phyloP scores from a whole-genome alignment of 2,797 vertebrate species.

The Myripristis jacobus region DNA sequence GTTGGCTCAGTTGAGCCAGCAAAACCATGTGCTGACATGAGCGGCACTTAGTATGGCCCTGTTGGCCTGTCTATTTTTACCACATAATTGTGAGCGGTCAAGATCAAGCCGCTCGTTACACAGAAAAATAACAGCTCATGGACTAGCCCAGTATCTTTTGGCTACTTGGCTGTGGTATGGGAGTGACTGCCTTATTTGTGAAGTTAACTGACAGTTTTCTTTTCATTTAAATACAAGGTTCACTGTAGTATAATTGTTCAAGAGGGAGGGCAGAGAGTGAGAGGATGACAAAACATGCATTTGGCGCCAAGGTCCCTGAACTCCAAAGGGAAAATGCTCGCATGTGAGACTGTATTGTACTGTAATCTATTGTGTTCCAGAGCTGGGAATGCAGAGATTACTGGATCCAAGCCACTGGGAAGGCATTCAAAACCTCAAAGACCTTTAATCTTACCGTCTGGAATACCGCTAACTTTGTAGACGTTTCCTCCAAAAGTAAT shows the following conservation, averaged over 20 bases:
- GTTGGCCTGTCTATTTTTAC: conserved; percentile 81
- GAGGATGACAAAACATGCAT: conserved; percentile 78
- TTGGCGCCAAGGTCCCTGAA: conserved; percentile 72
- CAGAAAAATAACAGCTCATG: conserved; percentile 79
- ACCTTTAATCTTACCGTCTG: conserved; percentile 88
- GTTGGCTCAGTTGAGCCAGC: conserved; percentile 55
- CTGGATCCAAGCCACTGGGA: conserved; percentile 59
- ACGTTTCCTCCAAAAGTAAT: conserved; percentile 92
- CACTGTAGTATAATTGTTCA: conserved; percentile 80
- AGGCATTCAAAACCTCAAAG: conserved; percentile 64
- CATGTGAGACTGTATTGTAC: conserved; percentile 65
- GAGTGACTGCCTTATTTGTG: conserved; percentile 84
- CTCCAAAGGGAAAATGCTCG: conserved; percentile 64
- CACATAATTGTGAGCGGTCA: conserved; percentile 83
- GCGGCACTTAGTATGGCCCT: conserved; percentile 69
- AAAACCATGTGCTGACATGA: conserved; percentile 82
- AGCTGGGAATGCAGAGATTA: conserved; percentile 56
- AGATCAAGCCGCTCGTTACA: conserved; percentile 80
- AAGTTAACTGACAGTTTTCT: conserved; percentile 84
- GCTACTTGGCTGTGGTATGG: conserved; percentile 82
- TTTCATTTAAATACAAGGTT: conserved; percentile 84
- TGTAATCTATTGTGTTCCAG: conserved; percentile 64
- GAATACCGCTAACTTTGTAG: conserved; percentile 94
- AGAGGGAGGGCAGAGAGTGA: conserved; percentile 66
- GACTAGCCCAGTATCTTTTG: conserved; percentile 82